Evolutionary conservation across 1,140 invertebrate species (phyloP).

Genomic region (Hypothenemus hampei): DNA sequence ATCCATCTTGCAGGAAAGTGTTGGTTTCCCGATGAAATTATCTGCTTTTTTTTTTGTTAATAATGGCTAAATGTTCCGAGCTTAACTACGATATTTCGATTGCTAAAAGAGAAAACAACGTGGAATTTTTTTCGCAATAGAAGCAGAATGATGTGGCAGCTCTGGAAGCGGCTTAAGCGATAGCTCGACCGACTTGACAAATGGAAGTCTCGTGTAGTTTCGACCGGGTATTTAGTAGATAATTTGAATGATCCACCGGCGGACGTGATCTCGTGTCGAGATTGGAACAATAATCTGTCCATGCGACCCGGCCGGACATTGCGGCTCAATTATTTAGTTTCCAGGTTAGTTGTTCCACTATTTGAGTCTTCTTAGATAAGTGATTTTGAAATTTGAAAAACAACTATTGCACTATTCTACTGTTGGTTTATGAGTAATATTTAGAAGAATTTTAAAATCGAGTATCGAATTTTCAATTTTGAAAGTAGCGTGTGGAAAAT

Average conservation of each 20-base stretch:
- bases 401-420: background rate
- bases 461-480: constrained; percentile 21
- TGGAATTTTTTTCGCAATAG: constrained; percentile 27
- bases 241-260: constrained; percentile 37
- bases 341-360: too few relatives aligned
- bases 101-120: constrained; percentile 21
- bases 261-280: constrained; percentile 29
- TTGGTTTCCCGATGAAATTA: too few relatives aligned
- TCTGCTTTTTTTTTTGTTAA: too few relatives aligned
- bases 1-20: too few relatives aligned
- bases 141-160: constrained; percentile 30
- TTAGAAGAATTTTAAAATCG: constrained; percentile 10
- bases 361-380: too few relatives aligned
- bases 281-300: constrained; percentile 30
- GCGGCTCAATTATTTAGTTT: constrained; percentile 26
- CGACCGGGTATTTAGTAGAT: constrained; percentile 36
- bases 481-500: constrained; percentile 20
- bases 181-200: constrained; percentile 33
- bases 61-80: too few relatives aligned
- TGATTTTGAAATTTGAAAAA: too few relatives aligned
- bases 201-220: constrained; percentile 36
- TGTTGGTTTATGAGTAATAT: too few relatives aligned
- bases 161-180: constrained; percentile 28
- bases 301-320: constrained; percentile 15
- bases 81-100: constrained; percentile 3